Evolutionary conservation across 2,797 vertebrate genomes (phyloP).

Genomic region (Dermochelys coriacea): DNA sequence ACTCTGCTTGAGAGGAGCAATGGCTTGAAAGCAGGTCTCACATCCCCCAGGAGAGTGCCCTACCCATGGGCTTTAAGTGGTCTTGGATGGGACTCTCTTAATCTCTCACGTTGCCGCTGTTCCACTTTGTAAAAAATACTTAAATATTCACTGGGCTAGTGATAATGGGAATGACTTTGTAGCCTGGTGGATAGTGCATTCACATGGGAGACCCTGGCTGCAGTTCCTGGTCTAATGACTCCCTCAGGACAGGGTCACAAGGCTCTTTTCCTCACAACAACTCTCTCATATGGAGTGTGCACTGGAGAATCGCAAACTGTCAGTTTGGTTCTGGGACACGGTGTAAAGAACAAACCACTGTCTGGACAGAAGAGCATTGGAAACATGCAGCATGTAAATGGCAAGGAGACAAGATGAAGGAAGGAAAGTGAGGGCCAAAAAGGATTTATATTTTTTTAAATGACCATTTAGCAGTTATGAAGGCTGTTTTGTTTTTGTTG

Average conservation of each 20-base stretch:
- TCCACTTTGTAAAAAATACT: not conserved
- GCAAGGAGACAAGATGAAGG: not conserved
- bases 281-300: not conserved
- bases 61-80: not conserved
- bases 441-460: not conserved
- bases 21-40: not conserved
- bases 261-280: not conserved
- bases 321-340: not conserved
- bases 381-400: not conserved
- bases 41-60: not conserved
- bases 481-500: not conserved
- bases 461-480: not conserved
- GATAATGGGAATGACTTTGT: not conserved
- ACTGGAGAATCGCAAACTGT: not conserved
- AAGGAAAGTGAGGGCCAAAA: not conserved
- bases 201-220: not conserved
- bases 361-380: not conserved
- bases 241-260: accelerated
- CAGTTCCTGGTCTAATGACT: not conserved
- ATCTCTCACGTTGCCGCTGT: not conserved
- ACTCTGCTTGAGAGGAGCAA: not conserved
- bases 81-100: not conserved
- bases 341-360: not conserved
- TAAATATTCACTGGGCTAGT: not conserved
- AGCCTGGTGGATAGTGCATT: not conserved